These are phyloP conservation scores for Diarsia mendica DNA, from an alignment of 2,888 invertebrate species.

Conservation along the genomic window DNA sequence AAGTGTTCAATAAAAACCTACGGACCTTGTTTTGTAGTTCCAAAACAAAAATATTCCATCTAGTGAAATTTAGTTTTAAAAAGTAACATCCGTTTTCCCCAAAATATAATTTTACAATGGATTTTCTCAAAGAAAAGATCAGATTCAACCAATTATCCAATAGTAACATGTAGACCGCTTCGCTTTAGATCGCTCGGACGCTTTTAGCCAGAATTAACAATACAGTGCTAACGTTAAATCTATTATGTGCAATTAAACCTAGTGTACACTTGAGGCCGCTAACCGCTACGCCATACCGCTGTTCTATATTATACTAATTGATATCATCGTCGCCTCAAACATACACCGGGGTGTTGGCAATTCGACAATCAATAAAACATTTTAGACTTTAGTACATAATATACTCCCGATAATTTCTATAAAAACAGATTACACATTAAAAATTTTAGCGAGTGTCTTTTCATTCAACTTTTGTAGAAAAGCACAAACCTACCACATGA, in stretches of 20 bases:
- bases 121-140: constrained; percentile 59
- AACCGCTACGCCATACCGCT: constrained; percentile 46
- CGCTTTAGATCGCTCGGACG: constrained; percentile 63
- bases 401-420: constrained; percentile 71
- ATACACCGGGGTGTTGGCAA: constrained; percentile 80
- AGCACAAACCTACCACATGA: constrained; percentile 75
- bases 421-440: constrained; percentile 68
- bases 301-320: constrained; percentile 58
- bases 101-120: constrained; percentile 64
- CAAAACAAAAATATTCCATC: background rate
- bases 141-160: constrained; percentile 69
- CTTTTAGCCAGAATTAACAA: constrained; percentile 80
- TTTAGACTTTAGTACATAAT: constrained; percentile 69
- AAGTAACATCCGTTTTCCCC: constrained; percentile 32
- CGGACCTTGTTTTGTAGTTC: background rate
- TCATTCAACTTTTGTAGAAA: constrained; percentile 66
- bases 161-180: constrained; percentile 78
- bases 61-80: no score
- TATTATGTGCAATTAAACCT: constrained; percentile 74
- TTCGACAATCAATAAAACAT: constrained; percentile 84
- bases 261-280: constrained; percentile 71
- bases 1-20: background rate
- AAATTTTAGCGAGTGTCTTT: constrained; percentile 65
- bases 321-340: constrained; percentile 67
- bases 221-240: constrained; percentile 75